phyloP scores from a whole-genome alignment of 2,113 vertebrate genomes.

The Casuarius casuarius region DNA sequence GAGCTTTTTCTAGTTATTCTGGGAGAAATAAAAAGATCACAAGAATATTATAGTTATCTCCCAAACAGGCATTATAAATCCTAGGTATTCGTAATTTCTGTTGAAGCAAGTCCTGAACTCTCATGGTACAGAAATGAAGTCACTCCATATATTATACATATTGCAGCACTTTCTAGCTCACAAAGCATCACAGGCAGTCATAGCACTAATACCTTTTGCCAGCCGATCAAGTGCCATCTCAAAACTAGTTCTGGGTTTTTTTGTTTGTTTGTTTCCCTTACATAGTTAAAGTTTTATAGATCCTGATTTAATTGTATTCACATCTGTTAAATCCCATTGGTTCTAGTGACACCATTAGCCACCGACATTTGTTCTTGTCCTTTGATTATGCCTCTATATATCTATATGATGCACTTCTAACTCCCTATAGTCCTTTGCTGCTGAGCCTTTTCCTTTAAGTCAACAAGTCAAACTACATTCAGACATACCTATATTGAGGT shows the following conservation, averaged over 20 bases:
- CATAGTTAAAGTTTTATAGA: background rate
- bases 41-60: background rate
- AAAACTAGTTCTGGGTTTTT: background rate
- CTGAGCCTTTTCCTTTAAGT: background rate
- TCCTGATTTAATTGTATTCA: background rate
- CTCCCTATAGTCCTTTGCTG: background rate
- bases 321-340: background rate
- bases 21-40: background rate
- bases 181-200: rapidly evolving
- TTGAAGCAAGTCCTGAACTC: background rate
- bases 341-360: background rate
- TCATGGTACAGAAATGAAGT: background rate
- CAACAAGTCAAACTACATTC: background rate
- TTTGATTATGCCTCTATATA: background rate
- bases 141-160: background rate
- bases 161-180: background rate
- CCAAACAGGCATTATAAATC: background rate
- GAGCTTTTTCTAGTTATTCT: rapidly evolving
- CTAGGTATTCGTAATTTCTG: background rate
- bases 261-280: background rate
- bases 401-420: background rate
- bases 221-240: background rate
- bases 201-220: background rate
- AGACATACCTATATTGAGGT: background rate
- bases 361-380: background rate